Conservation (phyloP, 2,113 vertebrate genomes). For the Megalops atlanticus region DNA sequence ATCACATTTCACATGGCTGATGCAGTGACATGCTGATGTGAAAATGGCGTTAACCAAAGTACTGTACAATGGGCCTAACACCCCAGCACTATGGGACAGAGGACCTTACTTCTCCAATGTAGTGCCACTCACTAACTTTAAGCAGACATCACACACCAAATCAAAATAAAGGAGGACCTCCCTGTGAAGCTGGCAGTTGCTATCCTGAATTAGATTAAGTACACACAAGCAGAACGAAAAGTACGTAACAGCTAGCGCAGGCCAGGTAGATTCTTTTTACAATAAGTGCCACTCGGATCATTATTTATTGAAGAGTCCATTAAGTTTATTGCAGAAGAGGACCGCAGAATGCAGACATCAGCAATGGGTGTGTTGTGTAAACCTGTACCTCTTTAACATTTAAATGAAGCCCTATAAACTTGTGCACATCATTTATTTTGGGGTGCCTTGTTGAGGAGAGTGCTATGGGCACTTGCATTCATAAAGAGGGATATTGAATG, state of each 20-base stretch:
- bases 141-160: background rate
- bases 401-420: background rate
- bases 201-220: conserved; percentile 6
- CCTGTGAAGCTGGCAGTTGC: background rate
- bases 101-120: background rate
- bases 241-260: background rate
- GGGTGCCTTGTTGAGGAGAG: background rate
- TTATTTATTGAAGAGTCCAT: conserved; percentile 29
- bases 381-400: background rate
- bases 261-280: background rate
- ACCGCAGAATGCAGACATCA: background rate
- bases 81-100: no score
- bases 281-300: background rate
- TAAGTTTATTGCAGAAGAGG: conserved; percentile 12
- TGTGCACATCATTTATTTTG: no score
- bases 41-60: no score
- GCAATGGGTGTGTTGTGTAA: background rate
- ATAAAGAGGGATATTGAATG: no score
- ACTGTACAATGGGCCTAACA: no score
- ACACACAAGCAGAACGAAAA: background rate
- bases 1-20: no score
- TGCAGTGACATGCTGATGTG: no score
- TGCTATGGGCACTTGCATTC: background rate
- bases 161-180: background rate
- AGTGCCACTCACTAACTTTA: background rate